Evolutionary conservation across 1,140 invertebrate genomes (phyloP).

Genomic region (Thaumatotibia leucotreta): DNA sequence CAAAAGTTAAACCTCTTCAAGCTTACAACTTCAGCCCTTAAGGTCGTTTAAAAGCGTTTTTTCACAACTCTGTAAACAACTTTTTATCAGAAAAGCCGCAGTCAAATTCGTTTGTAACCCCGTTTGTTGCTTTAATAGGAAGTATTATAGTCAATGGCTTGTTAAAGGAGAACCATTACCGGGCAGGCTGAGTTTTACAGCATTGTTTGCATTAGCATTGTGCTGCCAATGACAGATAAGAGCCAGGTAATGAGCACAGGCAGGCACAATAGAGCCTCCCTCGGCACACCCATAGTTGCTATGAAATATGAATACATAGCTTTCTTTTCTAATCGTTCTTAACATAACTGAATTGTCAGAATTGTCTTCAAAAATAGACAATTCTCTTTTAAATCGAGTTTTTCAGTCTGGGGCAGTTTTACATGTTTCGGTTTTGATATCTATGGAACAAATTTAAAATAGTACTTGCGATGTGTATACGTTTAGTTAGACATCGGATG

Average conservation of each 20-base stretch:
- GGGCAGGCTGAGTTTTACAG: conserved; percentile 37
- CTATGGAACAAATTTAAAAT: too few relatives aligned
- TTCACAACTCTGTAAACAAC: neutral
- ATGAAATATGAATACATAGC: neutral
- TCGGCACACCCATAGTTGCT: neutral
- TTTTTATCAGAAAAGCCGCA: neutral
- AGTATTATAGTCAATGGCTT: conserved; percentile 13
- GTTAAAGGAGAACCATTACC: conserved; percentile 20
- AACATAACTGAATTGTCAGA: neutral
- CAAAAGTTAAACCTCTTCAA: neutral
- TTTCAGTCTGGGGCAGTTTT: too few relatives aligned
- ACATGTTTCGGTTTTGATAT: too few relatives aligned
- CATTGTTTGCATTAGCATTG: conserved; percentile 51
- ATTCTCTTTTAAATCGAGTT: neutral
- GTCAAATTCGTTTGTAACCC: neutral
- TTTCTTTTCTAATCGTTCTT: neutral
- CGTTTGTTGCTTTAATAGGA: neutral
- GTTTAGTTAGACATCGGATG: too few relatives aligned
- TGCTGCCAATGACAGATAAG: conserved; percentile 68
- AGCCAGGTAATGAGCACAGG: conserved; percentile 51
- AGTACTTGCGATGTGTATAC: too few relatives aligned
- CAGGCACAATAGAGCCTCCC: conserved; percentile 40
- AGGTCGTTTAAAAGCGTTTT: conserved; percentile 30
- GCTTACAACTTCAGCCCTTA: neutral
- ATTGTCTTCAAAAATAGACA: neutral